A percentile compares a stretch with the other conserved stretches of the same genome.
Conservation (phyloP, 2,888 invertebrate genomes). For the Muschampia plurimacula region DNA sequence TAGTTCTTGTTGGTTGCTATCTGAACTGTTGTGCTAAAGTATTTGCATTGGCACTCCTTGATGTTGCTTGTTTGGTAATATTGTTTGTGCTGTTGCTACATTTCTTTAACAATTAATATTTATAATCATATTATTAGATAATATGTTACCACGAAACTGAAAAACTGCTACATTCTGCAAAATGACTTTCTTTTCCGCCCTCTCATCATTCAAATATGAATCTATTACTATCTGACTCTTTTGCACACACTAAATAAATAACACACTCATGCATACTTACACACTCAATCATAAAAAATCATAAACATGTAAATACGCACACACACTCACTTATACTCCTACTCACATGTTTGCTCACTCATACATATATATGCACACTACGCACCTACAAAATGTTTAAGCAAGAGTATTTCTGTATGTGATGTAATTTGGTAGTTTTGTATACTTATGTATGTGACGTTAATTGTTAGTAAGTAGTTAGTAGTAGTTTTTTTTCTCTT, state of each 20-base stretch:
- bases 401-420: too few species aligned
- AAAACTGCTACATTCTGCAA: neutral
- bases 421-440: too few species aligned
- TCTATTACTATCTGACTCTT: neutral
- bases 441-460: too few species aligned
- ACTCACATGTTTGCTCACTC: too few species aligned
- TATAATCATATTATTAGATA: neutral
- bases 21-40: slow-evolving; percentile 80
- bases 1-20: slow-evolving; percentile 82
- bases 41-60: slow-evolving; percentile 60
- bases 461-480: too few species aligned
- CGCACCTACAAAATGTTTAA: too few species aligned
- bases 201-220: too few species aligned
- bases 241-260: neutral
- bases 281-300: too few species aligned
- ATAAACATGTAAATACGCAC: too few species aligned
- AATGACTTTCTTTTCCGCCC: neutral
- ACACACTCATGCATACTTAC: neutral
- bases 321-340: too few species aligned
- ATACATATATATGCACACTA: too few species aligned
- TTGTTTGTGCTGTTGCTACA: slow-evolving; percentile 73
- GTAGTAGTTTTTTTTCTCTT: too few species aligned
- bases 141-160: slow-evolving; percentile 1
- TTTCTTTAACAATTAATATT: neutral
- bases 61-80: slow-evolving; percentile 65